phyloP scores from a whole-genome alignment of 2,797 vertebrate genomes.

The Phataginus tricuspis region DNA sequence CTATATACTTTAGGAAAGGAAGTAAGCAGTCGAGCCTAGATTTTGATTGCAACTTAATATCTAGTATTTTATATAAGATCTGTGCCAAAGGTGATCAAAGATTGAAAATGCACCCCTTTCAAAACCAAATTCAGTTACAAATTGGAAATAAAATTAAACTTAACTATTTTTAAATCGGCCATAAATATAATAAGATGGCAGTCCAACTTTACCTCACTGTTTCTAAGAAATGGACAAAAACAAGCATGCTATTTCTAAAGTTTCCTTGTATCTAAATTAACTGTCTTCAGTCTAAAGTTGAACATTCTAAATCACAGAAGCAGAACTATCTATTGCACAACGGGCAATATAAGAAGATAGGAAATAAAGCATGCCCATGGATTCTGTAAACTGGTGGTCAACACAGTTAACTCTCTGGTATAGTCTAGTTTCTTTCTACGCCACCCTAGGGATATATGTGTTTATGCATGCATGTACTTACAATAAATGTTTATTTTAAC shows the following conservation, averaged over 20 bases:
- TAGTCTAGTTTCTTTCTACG: background rate
- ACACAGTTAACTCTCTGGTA: background rate
- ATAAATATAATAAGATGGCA: slow-evolving; percentile 20
- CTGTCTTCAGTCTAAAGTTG: background rate
- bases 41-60: slow-evolving; percentile 49
- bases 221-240: slow-evolving; percentile 34
- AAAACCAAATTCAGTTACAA: slow-evolving; percentile 33
- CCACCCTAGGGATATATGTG: background rate
- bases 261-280: slow-evolving; percentile 25
- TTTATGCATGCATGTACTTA: background rate
- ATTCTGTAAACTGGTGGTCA: background rate
- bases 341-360: background rate
- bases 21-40: background rate
- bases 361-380: background rate
- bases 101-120: background rate
- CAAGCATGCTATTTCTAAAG: background rate
- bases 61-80: slow-evolving; percentile 12
- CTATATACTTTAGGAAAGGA: background rate
- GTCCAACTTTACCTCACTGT: background rate
- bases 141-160: slow-evolving; percentile 37
- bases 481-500: background rate
- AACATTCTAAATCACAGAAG: background rate
- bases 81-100: slow-evolving; percentile 33
- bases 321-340: background rate
- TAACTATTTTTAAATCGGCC: slow-evolving; percentile 10